Base-by-base conservation (phyloP, 2,888 invertebrate species). In the Lymantria monacha region DNA sequence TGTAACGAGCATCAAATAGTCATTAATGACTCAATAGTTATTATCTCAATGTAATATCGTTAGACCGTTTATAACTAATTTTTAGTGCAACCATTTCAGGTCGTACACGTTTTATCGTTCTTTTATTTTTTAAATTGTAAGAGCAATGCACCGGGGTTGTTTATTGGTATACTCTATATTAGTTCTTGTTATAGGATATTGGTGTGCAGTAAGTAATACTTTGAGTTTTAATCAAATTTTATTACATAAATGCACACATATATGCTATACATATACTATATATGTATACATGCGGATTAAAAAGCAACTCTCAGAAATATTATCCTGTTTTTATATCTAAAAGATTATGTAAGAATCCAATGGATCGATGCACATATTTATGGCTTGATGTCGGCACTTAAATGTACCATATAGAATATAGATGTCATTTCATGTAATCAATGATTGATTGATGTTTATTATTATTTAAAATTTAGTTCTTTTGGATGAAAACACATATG, bases 131-230 rank as follows among this genome's bases (percentile, higher is more conserved):
- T 30, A 9, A 10, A 51, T 44, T 22, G 7, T 7, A 22, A 14
- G 46, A 52, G 52, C 54, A 51, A 67, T 63, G 68, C 40, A 30
- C 43, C 54, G 65, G 5, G 41, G 53, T 31, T 61, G 30, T 52
- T 49, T 64, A 5, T 45, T 46, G 38, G 42, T 45, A 12, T 61
- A 53, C 30, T 42, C 64, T 41, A 41, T 61, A 41, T 51, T 40
- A 3, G 50, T 63, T 50, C 47, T 53, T 30, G 31, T 42, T 30
- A 46, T 60, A 15, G 61, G 61, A 22, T 58, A 58, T 30, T 67
- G 59, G 65, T 65, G 61, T 14, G 54, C 54, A 10, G 66, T 71
- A 56, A 68, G 63, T 66, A 52, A 9, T 12, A 33, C 0, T 33
- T 9, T 33, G 10, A 11, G 13, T 12, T 42, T 31, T 31, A 3